A percentile compares a stretch with the other conserved stretches of the same genome.
Conservation (phyloP, 2,797 vertebrate species). For the Halcyon chelicuti region DNA sequence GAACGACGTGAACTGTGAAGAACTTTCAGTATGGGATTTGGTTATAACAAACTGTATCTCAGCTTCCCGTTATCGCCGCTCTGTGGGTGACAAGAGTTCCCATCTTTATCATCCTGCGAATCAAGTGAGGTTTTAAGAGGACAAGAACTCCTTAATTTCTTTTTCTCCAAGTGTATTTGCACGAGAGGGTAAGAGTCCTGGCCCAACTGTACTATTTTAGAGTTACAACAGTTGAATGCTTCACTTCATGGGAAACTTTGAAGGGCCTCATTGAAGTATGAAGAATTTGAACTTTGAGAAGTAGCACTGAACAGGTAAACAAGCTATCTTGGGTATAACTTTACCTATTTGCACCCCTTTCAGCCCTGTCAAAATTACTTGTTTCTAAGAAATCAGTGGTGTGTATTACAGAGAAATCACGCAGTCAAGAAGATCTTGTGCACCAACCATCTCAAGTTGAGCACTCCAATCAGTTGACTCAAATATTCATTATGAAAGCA, state of each 20-base stretch:
- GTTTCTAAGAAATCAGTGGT: conserved; percentile 9
- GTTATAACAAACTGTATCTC: not conserved
- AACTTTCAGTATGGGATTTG: not conserved
- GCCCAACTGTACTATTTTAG: not conserved
- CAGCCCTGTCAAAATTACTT: not conserved
- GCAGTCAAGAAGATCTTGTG: not conserved
- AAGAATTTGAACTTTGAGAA: not conserved
- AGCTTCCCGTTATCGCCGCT: not conserved
- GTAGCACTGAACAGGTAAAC: not conserved
- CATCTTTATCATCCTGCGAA: not conserved
- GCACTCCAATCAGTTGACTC: conserved; percentile 65
- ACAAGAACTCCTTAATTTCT: not conserved
- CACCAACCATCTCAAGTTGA: not conserved
- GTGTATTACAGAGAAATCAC: not conserved
- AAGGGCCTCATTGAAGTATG: not conserved
- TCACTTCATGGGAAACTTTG: not conserved
- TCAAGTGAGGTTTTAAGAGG: not conserved
- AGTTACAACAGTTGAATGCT: not conserved
- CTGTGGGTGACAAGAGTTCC: not conserved
- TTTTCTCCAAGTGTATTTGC: not conserved
- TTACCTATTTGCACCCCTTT: not conserved
- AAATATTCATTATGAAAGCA: conserved; percentile 48
- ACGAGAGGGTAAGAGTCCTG: not conserved
- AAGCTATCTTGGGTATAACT: not conserved
- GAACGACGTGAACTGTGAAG: not conserved